phyloP scores from a whole-genome alignment of 35 echinoderm and acorn worm species.

The Holothuria glaberrima region DNA sequence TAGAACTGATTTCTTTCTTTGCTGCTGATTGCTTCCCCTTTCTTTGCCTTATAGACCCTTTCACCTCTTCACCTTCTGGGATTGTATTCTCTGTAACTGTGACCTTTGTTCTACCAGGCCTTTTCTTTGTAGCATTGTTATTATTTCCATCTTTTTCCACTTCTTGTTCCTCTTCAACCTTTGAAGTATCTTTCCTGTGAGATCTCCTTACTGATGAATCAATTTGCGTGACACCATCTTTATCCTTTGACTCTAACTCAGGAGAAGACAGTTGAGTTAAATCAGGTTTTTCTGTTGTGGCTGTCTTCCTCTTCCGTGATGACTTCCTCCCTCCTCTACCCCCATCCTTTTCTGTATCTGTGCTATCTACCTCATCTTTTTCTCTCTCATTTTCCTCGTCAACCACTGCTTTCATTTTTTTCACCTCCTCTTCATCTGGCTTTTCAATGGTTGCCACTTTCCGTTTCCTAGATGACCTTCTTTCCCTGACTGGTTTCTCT shows the following conservation, averaged over 20 bases:
- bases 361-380: slow-evolving; percentile 37
- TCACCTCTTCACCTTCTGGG: neutral
- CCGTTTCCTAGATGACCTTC: neutral
- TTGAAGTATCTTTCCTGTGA: neutral
- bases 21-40: neutral
- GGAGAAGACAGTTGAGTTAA: slow-evolving; percentile 17
- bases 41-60: neutral
- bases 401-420: neutral
- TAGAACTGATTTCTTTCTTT: neutral
- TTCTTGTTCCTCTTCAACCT: neutral
- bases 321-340: neutral
- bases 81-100: neutral
- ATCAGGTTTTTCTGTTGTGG: slow-evolving; percentile 27
- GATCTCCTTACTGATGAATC: neutral
- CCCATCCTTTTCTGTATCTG: slow-evolving; percentile 5
- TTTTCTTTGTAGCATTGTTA: neutral
- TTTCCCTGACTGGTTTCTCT: neutral
- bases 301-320: slow-evolving; percentile 20
- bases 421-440: slow-evolving; percentile 4
- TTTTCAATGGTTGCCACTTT: neutral
- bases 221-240: neutral
- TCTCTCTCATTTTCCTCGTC: neutral
- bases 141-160: slow-evolving; percentile 13
- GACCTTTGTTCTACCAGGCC: slow-evolving; percentile 27
- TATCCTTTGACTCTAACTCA: neutral